Evolutionary conservation across 2,113 vertebrate species (phyloP).

Genomic region (Trinectes maculatus): DNA sequence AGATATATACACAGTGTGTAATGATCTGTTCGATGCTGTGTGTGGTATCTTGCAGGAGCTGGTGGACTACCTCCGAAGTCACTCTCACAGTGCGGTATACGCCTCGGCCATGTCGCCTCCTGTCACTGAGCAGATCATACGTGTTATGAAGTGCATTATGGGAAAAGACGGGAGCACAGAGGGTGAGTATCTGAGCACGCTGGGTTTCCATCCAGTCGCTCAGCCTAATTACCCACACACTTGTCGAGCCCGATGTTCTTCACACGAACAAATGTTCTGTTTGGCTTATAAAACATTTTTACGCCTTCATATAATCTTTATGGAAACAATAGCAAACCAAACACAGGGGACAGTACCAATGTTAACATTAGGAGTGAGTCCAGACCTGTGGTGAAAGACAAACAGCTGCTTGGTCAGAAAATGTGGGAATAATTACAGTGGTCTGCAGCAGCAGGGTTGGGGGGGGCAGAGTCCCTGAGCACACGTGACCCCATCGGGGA

Average conservation of each 20-base stretch:
- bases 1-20: too few species aligned
- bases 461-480: conserved; percentile 51
- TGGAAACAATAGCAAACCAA: conserved; percentile 66
- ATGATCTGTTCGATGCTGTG: not conserved
- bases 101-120: conserved; percentile 88
- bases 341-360: conserved; percentile 48
- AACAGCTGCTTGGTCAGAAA: conserved; percentile 73
- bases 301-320: conserved; percentile 55
- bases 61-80: conserved; percentile 88
- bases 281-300: conserved; percentile 35
- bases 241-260: conserved; percentile 13
- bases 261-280: conserved; percentile 42
- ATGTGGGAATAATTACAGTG: conserved; percentile 75
- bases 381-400: conserved; percentile 68
- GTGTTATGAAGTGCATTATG: conserved; percentile 89
- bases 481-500: conserved; percentile 69
- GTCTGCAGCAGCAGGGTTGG: conserved; percentile 48
- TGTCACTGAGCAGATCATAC: conserved; percentile 87
- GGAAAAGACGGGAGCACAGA: conserved; percentile 85
- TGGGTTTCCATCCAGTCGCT: not conserved
- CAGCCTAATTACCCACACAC: not conserved
- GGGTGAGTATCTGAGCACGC: conserved; percentile 81
- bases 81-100: conserved; percentile 90
- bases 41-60: conserved; percentile 81
- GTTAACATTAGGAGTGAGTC: conserved; percentile 59